Base-by-base conservation (phyloP, 2,797 vertebrate genomes). In the Sebastes kiyomatsui region DNA sequence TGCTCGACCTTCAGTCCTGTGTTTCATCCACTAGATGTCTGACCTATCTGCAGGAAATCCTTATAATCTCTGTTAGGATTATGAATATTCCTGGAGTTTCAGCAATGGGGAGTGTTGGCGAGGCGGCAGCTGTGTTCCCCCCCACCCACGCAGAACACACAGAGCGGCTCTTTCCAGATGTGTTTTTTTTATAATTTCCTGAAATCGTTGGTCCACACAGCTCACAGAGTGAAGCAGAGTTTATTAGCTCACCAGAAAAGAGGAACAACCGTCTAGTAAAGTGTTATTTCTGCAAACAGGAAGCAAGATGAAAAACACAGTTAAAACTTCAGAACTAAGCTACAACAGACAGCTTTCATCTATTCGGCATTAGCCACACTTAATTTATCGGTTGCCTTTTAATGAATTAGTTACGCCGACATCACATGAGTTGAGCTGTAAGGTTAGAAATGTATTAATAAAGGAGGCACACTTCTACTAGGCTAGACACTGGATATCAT, bases 41-140 rank as follows among this genome's bases (percentile, higher is more conserved):
- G 56, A 79, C 52, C 28, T 67, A 14, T 86, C 46, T 65, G 20
- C 46, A 83, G 75, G 88, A 87, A 83, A 80, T 84, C 77, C 80
- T 72, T 68, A 13, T 46, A 35, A 84, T 27, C 61, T 80, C 32
- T 56, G 8, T 13, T 58, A 0, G 13, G 32, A 74, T 81, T 82
- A 54, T 85, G 46, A 83, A 70, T 78, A 72, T 62, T 84, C 58
- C n/a, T 20, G 23, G 61, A 78, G 38, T 33, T 59, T 28, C 67
- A 76, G 61, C 5, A 18, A 18, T 59, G 20, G 3, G 60, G 60
- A 42, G 55, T 32, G 14, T 11, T 60, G 14, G 20, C 46, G 22
- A 12, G 30, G 52, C 46, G 49, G 67, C 52, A 55, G 72, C 42
- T 76, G 35, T 76, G 30, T 46, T 22, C 12, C 27, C 4, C 42